Evolutionary conservation across 2,797 vertebrate genomes (phyloP), one percentile per base, ranked within the genome.

Genomic region (Atherinosoma microstoma): DNA sequence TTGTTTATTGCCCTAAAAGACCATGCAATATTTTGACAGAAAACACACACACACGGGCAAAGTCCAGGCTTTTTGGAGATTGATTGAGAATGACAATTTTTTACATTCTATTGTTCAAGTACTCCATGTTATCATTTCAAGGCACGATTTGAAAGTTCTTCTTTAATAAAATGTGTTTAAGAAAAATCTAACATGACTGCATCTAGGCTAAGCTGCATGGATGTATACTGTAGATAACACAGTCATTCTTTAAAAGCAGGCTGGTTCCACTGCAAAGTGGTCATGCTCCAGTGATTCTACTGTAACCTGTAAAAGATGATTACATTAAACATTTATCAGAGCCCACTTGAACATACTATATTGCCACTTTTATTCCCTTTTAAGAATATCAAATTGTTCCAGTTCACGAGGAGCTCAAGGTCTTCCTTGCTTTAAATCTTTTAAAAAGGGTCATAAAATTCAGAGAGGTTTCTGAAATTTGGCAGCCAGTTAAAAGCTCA

Each of bases 261-360:
- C 24, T 22, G 58, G 53, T 65, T 80, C 34, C 73, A 63, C 69
- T 54, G 78, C 64, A 73, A 72, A 76, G 53, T 51, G 82, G 68
- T 59, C 59, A 79, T 65, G 59, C 65, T 38, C 65, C 6, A 6
- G 54, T 78, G 81, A 81, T 59, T 86, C 82, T 60, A 18, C 54
- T 34, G n/a, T 40, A 47, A 56, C 45, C 73, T 53, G 73, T 79
- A 79, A 82, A 61, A 73, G 75, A 70, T 15, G 47, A 32, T 30
- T 12, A n/a, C 66, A 86, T 90, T 68, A 82, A 89, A 82, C 59
- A 89, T 91, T 88, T 42, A 83, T 84, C 24, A 79, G 58, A 80
- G 67, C 35, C 30, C 59, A 66, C 56, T 74, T 54, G 18, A 38
- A 58, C 64, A 30, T 12, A 29, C 47, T 20, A n/a, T 40, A 68